These are phyloP conservation scores for Prunella strophiata DNA, from an alignment of 2,797 vertebrate species.

Conservation along the genomic window DNA sequence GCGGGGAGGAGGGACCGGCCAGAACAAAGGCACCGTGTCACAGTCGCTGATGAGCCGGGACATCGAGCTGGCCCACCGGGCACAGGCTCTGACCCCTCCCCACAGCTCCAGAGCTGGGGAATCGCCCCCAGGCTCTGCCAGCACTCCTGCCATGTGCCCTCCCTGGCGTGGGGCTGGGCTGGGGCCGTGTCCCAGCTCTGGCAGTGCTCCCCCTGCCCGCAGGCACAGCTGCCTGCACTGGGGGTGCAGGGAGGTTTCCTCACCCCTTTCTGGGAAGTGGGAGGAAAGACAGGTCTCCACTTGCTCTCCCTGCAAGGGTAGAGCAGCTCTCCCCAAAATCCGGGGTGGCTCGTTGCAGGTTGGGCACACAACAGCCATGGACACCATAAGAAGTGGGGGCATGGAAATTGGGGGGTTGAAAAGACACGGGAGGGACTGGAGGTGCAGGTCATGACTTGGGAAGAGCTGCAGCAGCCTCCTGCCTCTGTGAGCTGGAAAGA, in stretches of 20 bases:
- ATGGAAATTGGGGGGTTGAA: fast-evolving
- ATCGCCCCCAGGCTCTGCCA: fast-evolving
- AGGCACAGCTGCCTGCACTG: background rate
- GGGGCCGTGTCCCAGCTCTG: background rate
- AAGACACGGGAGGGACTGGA: background rate
- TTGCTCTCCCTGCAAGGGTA: background rate
- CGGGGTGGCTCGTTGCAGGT: fast-evolving
- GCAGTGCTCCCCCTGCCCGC: fast-evolving
- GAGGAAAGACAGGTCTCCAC: fast-evolving
- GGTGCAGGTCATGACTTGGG: fast-evolving
- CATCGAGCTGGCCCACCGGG: background rate
- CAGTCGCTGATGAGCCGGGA: slow-evolving; percentile 77
- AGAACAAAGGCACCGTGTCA: slow-evolving; percentile 58
- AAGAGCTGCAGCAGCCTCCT: background rate
- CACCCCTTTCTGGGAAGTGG: background rate
- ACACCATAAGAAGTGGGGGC: fast-evolving
- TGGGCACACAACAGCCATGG: background rate
- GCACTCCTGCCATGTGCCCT: fast-evolving
- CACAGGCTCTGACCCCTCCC: background rate
- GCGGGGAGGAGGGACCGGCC: slow-evolving; percentile 72
- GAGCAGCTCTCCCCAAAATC: background rate
- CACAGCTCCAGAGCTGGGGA: fast-evolving
- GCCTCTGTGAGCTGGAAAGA: background rate
- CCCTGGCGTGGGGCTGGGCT: fast-evolving
- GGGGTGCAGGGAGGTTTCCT: fast-evolving